Evolutionary conservation across 2,888 invertebrate species (phyloP).

Genomic region (Drosophila borealis): DNA sequence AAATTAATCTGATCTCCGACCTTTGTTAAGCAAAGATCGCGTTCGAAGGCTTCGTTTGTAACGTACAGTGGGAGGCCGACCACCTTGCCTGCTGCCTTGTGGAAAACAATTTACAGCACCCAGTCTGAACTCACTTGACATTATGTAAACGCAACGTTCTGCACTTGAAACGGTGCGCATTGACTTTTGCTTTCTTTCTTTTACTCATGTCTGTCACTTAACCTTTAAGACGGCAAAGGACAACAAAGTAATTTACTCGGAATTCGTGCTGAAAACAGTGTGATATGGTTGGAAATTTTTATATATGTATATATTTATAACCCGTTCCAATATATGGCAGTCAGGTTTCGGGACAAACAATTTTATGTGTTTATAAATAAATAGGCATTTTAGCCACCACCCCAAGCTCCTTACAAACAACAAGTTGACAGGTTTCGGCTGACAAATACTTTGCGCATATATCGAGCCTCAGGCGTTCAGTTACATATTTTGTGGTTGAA

Average conservation of each 20-base stretch:
- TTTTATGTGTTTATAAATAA: not conserved
- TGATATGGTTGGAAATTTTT: not conserved
- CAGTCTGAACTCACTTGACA: conserved; percentile 24
- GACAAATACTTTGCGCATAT: conserved; percentile 59
- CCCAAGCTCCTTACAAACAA: not conserved
- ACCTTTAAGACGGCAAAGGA: conserved; percentile 64
- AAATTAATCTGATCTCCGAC: no score
- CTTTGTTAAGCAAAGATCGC: no score
- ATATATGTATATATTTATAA: not conserved
- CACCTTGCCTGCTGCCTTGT: no score
- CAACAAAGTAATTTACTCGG: conserved; percentile 51
- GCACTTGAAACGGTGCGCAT: conserved; percentile 40
- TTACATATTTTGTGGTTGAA: conserved; percentile 2
- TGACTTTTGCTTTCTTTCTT: conserved; percentile 28
- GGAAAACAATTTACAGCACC: conserved; percentile 21
- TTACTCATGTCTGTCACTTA: conserved; percentile 57
- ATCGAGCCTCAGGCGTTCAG: conserved; percentile 25
- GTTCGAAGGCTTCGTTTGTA: no score
- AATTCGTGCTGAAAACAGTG: conserved; percentile 10
- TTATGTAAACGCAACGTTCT: conserved; percentile 35
- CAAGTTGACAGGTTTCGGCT: conserved; percentile 2
- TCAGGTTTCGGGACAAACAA: no score
- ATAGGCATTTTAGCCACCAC: not conserved
- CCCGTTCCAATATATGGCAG: no score
- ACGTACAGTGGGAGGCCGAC: no score